Conservation (phyloP, 2,113 vertebrate genomes). For the Chinchilla lanigera region DNA sequence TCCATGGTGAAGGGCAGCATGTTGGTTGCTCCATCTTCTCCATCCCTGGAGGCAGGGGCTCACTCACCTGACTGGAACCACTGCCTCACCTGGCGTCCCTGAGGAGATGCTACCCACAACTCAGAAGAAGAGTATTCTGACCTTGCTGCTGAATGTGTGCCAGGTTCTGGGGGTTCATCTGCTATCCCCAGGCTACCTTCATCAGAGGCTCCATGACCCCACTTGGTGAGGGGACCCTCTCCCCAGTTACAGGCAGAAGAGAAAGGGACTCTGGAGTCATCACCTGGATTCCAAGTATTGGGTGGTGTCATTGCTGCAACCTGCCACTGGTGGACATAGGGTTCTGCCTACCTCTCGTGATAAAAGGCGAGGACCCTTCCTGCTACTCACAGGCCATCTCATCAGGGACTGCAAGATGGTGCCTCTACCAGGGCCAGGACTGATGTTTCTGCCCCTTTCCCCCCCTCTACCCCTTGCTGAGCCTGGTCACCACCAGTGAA, state of each 20-base stretch:
- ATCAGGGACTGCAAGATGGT: slow-evolving; percentile 82
- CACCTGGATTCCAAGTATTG: slow-evolving; percentile 77
- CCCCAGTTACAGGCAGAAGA: slow-evolving; percentile 80
- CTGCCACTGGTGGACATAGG: slow-evolving; percentile 79
- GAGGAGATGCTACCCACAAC: slow-evolving; percentile 71
- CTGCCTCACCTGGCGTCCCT: slow-evolving; percentile 77
- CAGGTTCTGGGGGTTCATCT: slow-evolving; percentile 72
- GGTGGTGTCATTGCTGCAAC: slow-evolving; percentile 75
- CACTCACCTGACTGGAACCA: slow-evolving; percentile 74
- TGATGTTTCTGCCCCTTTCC: slow-evolving; percentile 77
- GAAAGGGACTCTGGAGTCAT: slow-evolving; percentile 78
- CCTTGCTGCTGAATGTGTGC: slow-evolving; percentile 73
- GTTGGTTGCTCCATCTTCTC: slow-evolving; percentile 79
- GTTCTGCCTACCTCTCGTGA: slow-evolving; percentile 70
- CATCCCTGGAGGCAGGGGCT: slow-evolving; percentile 78
- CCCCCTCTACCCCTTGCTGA: slow-evolving; percentile 79
- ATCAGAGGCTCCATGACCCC: slow-evolving; percentile 69
- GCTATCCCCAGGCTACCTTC: slow-evolving; percentile 62
- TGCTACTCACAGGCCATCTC: slow-evolving; percentile 74
- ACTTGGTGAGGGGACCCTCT: slow-evolving; percentile 74
- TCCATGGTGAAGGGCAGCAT: slow-evolving; percentile 79
- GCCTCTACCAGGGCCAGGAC: slow-evolving; percentile 80
- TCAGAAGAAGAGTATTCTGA: slow-evolving; percentile 76
- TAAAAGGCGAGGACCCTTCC: slow-evolving; percentile 72
- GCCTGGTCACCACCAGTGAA: slow-evolving; percentile 81